Conservation (phyloP, 2,113 vertebrate genomes). For the Balaeniceps rex region DNA sequence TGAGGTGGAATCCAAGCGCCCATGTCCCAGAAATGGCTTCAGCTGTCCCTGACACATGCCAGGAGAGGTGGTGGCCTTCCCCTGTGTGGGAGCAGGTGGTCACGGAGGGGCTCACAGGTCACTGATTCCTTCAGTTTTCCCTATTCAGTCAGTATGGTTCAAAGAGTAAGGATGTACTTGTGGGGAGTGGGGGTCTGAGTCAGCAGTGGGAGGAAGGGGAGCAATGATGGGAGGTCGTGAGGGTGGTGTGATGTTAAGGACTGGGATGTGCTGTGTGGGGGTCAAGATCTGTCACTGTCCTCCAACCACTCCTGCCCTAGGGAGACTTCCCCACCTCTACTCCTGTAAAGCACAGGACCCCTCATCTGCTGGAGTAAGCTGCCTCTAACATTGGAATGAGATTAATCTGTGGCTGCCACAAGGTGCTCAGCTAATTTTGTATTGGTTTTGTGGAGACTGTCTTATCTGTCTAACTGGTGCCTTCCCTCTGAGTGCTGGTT, state of each 20-base stretch:
- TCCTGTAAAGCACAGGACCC: neutral
- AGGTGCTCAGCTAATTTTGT: neutral
- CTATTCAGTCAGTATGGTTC: neutral
- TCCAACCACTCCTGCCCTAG: neutral
- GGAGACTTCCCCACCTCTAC: neutral
- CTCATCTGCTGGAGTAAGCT: neutral
- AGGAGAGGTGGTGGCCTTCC: neutral
- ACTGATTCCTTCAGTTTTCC: neutral
- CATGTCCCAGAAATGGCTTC: neutral
- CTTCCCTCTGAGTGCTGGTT: neutral
- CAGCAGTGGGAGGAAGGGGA: neutral
- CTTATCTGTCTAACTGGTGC: neutral
- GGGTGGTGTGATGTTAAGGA: neutral
- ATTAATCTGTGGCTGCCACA: neutral
- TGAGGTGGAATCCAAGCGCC: neutral
- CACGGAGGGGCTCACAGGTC: neutral
- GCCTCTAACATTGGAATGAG: neutral
- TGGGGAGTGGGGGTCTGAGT: neutral
- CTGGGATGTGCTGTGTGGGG: neutral
- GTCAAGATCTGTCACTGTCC: neutral
- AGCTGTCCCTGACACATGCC: neutral
- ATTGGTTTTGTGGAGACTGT: neutral
- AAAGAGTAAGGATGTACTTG: neutral
- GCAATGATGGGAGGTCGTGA: neutral
- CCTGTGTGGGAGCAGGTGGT: neutral